Conservation (phyloP, 1,140 invertebrate species). For the Carposina sasakii region DNA sequence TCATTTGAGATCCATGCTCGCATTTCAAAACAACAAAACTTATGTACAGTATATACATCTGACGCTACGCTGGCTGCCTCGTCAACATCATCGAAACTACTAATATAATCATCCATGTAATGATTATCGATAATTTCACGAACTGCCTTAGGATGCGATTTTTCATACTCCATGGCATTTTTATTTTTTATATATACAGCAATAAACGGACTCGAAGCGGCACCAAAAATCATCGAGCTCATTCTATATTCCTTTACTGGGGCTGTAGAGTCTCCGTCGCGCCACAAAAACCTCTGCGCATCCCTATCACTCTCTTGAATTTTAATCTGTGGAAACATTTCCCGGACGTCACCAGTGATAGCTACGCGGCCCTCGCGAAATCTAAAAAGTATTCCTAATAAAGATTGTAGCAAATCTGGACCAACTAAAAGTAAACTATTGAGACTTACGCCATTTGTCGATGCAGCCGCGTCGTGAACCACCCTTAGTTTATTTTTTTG, state of each 20-base stretch:
- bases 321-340: background rate
- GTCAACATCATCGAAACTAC: conserved; percentile 19
- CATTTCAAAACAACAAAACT: conserved; percentile 20
- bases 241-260: conserved; percentile 16
- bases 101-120: conserved; percentile 48
- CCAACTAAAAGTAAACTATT: conserved; percentile 29
- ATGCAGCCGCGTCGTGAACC: conserved; percentile 8
- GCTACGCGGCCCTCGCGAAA: background rate
- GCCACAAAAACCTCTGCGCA: conserved; percentile 27
- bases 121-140: conserved; percentile 26
- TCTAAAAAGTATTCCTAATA: conserved; percentile 18
- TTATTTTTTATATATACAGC: conserved; percentile 13
- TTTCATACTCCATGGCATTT: conserved; percentile 18
- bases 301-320: background rate
- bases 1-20: conserved; percentile 20
- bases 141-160: conserved; percentile 18
- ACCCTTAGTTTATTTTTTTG: conserved; percentile 10
- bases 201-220: conserved; percentile 14
- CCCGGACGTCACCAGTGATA: background rate
- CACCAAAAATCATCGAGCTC: conserved; percentile 36
- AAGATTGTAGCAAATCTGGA: conserved; percentile 25
- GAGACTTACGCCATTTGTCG: conserved; percentile 10
- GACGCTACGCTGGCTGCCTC: conserved; percentile 26
- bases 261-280: conserved; percentile 3
- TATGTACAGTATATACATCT: conserved; percentile 26